phyloP scores from a whole-genome alignment of 2,888 invertebrate species.

The Dexiosoma caninum region DNA sequence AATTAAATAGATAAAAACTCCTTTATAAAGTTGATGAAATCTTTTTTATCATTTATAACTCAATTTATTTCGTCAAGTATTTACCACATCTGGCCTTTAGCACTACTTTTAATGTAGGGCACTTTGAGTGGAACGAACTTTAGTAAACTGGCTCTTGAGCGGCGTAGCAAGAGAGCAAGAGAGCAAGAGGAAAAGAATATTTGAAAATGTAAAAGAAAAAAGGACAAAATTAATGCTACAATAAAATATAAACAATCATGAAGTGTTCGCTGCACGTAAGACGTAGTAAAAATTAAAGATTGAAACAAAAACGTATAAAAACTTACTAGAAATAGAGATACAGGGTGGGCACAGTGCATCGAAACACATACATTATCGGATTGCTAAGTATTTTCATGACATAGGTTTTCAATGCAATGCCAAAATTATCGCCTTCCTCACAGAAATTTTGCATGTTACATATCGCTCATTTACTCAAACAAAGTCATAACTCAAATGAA shows the following conservation, averaged over 20 bases:
- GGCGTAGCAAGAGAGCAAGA: background rate
- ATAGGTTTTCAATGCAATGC: no score
- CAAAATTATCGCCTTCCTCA: no score
- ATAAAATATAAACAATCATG: conserved; percentile 55
- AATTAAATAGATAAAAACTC: no score
- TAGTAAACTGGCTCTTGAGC: conserved; percentile 49
- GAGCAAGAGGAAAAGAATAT: conserved; percentile 1
- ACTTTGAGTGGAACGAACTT: conserved; percentile 60
- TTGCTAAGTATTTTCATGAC: no score
- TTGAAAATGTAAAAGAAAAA: background rate
- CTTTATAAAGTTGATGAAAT: no score
- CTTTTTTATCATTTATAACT: no score
- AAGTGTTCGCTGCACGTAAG: conserved; percentile 30
- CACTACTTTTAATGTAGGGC: conserved; percentile 26
- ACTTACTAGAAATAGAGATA: background rate
- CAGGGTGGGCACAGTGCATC: conserved; percentile 21
- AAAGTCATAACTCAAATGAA: no score
- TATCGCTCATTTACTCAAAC: no score
- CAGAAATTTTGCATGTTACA: no score
- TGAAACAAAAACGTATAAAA: conserved; percentile 6
- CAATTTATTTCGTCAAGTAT: no score
- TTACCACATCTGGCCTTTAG: no score
- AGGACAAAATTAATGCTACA: conserved; percentile 34
- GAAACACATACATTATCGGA: no score
- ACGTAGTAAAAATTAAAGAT: conserved; percentile 31